Percentiles rank a stretch among this genome's conserved stretches.
Conservation (phyloP, 2,113 vertebrate species). For the Clinocottus analis region DNA sequence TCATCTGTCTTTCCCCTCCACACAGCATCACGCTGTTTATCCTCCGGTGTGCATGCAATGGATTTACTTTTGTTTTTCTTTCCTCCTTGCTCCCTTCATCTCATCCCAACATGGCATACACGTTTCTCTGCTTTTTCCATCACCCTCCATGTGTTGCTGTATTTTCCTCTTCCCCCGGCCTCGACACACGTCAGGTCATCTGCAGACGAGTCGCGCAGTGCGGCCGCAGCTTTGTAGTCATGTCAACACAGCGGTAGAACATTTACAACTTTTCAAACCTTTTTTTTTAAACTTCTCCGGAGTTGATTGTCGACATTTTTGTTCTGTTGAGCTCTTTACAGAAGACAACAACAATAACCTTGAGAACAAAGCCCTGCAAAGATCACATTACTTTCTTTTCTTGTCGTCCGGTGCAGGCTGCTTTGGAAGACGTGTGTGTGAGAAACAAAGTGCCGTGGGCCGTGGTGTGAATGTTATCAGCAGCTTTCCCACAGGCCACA, state of each 20-base stretch:
- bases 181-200: background rate
- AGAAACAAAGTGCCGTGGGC: slow-evolving; percentile 9
- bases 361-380: background rate
- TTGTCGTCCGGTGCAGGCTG: slow-evolving; percentile 21
- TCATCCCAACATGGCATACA: slow-evolving; percentile 30
- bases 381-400: background rate
- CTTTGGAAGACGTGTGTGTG: slow-evolving; percentile 8
- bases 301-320: background rate
- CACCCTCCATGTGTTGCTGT: slow-evolving; percentile 35
- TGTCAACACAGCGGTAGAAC: background rate
- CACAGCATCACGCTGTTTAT: background rate
- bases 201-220: background rate
- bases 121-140: background rate
- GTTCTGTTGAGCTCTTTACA: background rate
- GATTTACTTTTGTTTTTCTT: slow-evolving; percentile 1
- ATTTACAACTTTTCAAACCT: background rate
- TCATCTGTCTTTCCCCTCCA: background rate
- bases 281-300: background rate
- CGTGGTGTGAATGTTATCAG: background rate
- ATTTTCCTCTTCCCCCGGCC: background rate
- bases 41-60: slow-evolving; percentile 2
- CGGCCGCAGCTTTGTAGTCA: background rate
- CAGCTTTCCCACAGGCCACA: slow-evolving; percentile 12
- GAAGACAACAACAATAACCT: background rate
- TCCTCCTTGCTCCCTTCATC: slow-evolving; percentile 23